Conservation (phyloP, 2,797 vertebrate species). For the Chromobotia macracanthus region DNA sequence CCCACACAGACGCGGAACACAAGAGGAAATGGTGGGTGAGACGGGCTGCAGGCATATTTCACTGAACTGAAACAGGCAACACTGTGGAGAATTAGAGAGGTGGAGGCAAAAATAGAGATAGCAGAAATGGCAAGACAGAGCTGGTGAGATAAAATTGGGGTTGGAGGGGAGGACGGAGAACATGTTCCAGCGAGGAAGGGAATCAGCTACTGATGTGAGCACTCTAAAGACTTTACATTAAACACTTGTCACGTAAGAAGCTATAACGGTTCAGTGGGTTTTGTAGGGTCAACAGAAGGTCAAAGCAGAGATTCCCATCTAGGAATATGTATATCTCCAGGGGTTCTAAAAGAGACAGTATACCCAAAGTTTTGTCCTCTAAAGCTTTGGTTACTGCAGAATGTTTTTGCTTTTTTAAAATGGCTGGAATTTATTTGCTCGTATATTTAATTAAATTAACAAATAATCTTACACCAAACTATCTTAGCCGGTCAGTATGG, state of each 20-base stretch:
- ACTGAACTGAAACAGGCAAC: constrained; percentile 4
- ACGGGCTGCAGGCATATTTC: constrained; percentile 18
- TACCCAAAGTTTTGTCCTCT: not conserved
- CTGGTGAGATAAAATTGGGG: constrained; percentile 1
- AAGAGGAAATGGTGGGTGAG: constrained; percentile 18
- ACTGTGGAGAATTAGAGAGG: constrained; percentile 22
- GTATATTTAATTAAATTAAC: too few relatives aligned
- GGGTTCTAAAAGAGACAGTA: not conserved
- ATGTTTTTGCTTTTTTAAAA: too few relatives aligned
- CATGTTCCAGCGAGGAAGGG: not conserved
- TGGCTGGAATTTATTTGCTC: not conserved
- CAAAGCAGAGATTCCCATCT: not conserved
- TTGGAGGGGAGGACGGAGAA: constrained; percentile 8
- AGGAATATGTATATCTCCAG: not conserved
- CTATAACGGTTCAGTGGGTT: constrained; percentile 1
- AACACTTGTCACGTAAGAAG: not conserved
- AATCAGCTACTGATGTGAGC: not conserved
- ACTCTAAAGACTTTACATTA: constrained; percentile 9
- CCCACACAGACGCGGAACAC: constrained; percentile 1
- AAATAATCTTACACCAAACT: too few relatives aligned
- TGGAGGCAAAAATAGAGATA: constrained; percentile 39
- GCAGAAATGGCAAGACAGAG: constrained; percentile 21
- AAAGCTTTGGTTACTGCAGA: too few relatives aligned
- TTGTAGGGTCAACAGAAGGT: constrained; percentile 13
- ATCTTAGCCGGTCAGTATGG: not conserved